Evolutionary conservation across 2,797 vertebrate species (phyloP), one percentile per base, ranked within the genome.

Genomic region (Dicrostonyx torquatus): DNA sequence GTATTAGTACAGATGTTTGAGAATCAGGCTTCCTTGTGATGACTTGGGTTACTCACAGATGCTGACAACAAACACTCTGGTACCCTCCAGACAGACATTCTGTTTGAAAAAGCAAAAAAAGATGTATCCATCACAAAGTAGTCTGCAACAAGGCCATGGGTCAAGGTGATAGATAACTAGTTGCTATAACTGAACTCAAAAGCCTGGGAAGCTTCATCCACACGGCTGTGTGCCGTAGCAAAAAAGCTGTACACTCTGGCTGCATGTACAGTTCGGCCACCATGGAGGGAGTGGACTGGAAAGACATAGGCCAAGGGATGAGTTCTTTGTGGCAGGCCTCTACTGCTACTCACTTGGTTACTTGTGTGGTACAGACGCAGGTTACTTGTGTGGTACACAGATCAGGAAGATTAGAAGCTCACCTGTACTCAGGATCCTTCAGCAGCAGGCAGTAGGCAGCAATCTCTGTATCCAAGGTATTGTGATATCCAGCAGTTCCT

Each of bases 11-110:
- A 77, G 75, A 78, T 83, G 66, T 31, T 58, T 79, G 76, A 45
- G 55, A 29, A 50, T 53, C 55, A 45, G 0, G 9, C 58, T 34
- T 73, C n/a, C 34, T 1, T 15, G 22, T 40, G 22, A 31, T 40
- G n/a, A 40, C 37, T 15, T 82, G 15, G 66, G 31, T 6, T 96
- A 98, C 98, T 98, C 97, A 98, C 98, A 98, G 93, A 98, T 96
- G 96, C 94, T 97, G 77, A 98, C 97, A 0, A 96, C 6, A 20
- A 0, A 96, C 6, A 20, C 89, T 98, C 94, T 96, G 97, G 45
- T 97, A 98, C 62, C 98, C 98, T 94, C 98, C 98, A 50, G 98
- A 98, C 98, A 50, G 98, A 98, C 97, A 98, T 98, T 94, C 98
- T 98, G 68, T 94, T 29, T 76, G 77, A 76, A 93, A 50, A 97